Percentiles rank a stretch among this genome's conserved stretches.
Conservation (phyloP, 2,888 invertebrate species). For the Sinohyriopsis cumingii region DNA sequence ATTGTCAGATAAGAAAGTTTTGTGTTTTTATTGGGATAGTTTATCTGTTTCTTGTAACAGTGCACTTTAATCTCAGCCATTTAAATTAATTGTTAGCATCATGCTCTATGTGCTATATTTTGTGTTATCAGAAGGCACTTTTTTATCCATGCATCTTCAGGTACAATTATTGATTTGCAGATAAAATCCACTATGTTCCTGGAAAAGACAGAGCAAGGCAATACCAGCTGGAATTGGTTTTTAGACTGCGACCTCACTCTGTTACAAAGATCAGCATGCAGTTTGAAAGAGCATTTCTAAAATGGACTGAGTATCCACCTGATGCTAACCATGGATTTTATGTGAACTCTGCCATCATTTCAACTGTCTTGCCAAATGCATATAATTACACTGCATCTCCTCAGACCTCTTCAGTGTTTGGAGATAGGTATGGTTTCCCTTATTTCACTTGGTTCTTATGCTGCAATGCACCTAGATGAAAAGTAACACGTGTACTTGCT, state of each 20-base stretch:
- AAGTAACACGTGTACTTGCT: too few relatives aligned
- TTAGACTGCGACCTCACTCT: conserved; percentile 86
- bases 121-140: too few relatives aligned
- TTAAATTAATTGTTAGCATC: too few relatives aligned
- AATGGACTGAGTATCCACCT: conserved; percentile 99
- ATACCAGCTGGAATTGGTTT: conserved; percentile 87
- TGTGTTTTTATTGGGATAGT: too few relatives aligned
- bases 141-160: too few relatives aligned
- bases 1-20: too few relatives aligned
- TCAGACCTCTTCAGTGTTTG: conserved; percentile 80
- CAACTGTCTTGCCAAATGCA: conserved; percentile 84
- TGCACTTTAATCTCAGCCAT: too few relatives aligned
- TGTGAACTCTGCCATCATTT: conserved; percentile 89
- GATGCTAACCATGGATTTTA: conserved; percentile 99
- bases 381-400: conserved; percentile 85
- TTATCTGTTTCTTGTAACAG: too few relatives aligned
- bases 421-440: conserved; percentile 41
- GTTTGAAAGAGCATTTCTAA: conserved; percentile 95
- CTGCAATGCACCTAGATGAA: too few relatives aligned
- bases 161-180: conserved; percentile 38
- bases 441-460: not conserved
- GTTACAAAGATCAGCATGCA: conserved; percentile 87
- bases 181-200: conserved; percentile 75
- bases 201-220: conserved; percentile 88
- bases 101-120: too few relatives aligned